Evolutionary conservation across 2,113 vertebrate genomes (phyloP), one percentile per base, ranked within the genome.

Genomic region (Caranx melampygus): DNA sequence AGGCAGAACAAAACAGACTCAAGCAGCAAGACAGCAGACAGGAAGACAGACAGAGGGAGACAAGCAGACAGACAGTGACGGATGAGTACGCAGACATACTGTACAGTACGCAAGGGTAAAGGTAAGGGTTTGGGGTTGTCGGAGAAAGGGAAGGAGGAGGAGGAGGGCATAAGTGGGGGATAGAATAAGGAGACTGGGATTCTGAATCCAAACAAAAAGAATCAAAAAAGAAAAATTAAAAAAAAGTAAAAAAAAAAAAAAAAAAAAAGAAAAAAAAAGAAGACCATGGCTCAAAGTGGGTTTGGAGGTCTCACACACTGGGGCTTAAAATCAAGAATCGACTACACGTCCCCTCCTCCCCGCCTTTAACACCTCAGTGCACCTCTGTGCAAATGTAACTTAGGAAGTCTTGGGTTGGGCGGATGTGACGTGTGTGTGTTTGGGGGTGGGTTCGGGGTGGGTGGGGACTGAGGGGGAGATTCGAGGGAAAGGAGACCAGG

Each of bases 181-280:
- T 79, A 93, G 94, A 95, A 94, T 91, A 95, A 89, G 94, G 95
- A 92, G 93, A 96, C 92, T 93, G 92, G 94, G 94, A 94, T 92
- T 91, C 78, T 90, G 94, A 94, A 88, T 72, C 90, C 94, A 94
- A 95, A 93, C 84, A 89, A 89, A 81, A 47, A 1, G 49, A 80
- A 74, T 14, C 2, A 55, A 54, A 54, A 18, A 18, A 51, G 44
- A 37, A 47, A 20, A 57, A 49, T 1, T 3, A 54, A 55, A 49
- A 31, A 15, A 58, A 66, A 15, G 21, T 47, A 82, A 44, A 37
- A 18, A 45, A 79, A 59, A 37, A 10, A 93, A 91, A 15, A 58
- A 66, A 15, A 33, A 54, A 82, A 44, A 37, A 18, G 40, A 79
- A 59, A 37, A 10, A 93, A 91, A 74, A 69, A 91, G 91, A 95